A percentile compares a stretch with the other conserved stretches of the same genome.
Evolutionary conservation across 2,888 invertebrate genomes (phyloP).

Genomic region (Drosophila birchii): DNA sequence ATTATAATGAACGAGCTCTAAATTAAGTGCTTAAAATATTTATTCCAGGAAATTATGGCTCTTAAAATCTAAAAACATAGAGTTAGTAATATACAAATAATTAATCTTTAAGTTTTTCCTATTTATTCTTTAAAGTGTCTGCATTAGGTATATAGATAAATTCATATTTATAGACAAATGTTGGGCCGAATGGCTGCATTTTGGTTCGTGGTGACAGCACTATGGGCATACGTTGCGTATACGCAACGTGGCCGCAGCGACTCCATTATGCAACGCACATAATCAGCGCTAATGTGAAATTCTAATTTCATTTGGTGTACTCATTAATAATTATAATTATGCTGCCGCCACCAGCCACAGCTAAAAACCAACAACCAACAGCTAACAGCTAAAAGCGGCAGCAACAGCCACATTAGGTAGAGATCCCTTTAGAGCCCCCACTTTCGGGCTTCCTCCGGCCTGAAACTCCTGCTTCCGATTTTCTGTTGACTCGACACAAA

Average conservation of each 20-base stretch:
- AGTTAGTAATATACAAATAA: too few species aligned
- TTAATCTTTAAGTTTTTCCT: too few species aligned
- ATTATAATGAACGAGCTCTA: background rate
- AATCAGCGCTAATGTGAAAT: slow-evolving; percentile 60
- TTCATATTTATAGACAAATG: slow-evolving; percentile 40
- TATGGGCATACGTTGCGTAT: slow-evolving; percentile 39
- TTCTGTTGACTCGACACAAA: slow-evolving; percentile 56
- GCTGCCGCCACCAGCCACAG: slow-evolving; percentile 32
- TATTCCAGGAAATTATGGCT: too few species aligned
- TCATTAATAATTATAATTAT: slow-evolving; percentile 68
- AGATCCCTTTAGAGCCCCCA: background rate
- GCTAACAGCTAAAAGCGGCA: slow-evolving; percentile 5
- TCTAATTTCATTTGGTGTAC: slow-evolving; percentile 61
- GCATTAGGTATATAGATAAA: slow-evolving; percentile 22
- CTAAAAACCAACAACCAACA: slow-evolving; percentile 13
- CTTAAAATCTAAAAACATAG: background rate
- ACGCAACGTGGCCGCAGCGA: slow-evolving; percentile 33
- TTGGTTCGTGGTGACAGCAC: slow-evolving; percentile 13
- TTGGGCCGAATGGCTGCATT: slow-evolving; percentile 17
- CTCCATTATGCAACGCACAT: slow-evolving; percentile 62
- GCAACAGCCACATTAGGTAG: slow-evolving; percentile 6
- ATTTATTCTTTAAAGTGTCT: background rate
- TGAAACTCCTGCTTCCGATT: slow-evolving; percentile 33
- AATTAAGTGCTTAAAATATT: background rate
- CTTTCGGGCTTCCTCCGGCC: slow-evolving; percentile 4